Conservation (phyloP, 1,140 invertebrate genomes). For the Spodoptera litura region DNA sequence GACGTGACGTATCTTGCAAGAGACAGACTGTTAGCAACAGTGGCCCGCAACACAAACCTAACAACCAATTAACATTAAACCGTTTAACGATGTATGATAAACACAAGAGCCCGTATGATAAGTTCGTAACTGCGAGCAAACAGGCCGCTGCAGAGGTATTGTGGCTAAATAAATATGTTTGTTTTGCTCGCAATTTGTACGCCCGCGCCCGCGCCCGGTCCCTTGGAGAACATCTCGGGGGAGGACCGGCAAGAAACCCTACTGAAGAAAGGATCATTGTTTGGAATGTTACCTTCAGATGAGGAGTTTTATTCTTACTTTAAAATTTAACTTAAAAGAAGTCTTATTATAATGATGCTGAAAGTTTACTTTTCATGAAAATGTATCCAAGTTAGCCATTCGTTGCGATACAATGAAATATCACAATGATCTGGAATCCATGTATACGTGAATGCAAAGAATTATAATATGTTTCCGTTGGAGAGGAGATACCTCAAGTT, state of each 20-base stretch:
- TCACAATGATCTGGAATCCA: too few relatives aligned
- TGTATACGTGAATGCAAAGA: not conserved
- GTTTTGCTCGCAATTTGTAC: conserved; percentile 31
- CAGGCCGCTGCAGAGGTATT: conserved; percentile 28
- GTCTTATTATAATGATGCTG: too few relatives aligned
- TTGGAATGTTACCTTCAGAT: not conserved
- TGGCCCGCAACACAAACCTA: too few relatives aligned
- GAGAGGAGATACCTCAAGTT: not conserved
- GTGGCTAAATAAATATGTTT: conserved; percentile 39
- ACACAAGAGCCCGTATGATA: conserved; percentile 27
- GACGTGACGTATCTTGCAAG: too few relatives aligned
- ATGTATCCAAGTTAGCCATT: too few relatives aligned
- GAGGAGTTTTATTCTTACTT: not conserved
- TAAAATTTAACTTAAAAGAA: too few relatives aligned
- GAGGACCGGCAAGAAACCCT: not conserved
- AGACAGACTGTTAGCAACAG: too few relatives aligned
- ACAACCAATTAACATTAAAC: not conserved
- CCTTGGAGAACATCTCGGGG: not conserved
- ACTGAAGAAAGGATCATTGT: conserved; percentile 13
- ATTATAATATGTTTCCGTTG: not conserved
- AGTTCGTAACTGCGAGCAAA: conserved; percentile 28
- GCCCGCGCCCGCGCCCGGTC: not conserved
- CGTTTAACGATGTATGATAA: conserved; percentile 16
- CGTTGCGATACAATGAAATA: too few relatives aligned
- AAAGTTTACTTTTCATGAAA: too few relatives aligned